Conservation (phyloP, 2,113 vertebrate species). For the Chlamydotis undulata region DNA sequence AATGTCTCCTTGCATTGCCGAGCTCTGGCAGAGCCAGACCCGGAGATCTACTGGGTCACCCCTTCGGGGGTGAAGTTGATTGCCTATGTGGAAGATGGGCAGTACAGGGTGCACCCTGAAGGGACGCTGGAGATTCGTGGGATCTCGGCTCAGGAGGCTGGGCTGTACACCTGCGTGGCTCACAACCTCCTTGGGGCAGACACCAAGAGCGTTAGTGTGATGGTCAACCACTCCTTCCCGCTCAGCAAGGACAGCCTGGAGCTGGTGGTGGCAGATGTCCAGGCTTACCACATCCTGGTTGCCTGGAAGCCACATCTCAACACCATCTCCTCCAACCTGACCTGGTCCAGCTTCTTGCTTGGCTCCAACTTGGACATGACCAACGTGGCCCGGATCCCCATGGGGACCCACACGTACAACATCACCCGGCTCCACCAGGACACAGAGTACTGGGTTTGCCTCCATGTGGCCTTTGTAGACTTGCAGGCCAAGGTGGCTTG, state of each 20-base stretch:
- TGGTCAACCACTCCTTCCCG: conserved; percentile 77
- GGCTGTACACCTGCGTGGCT: conserved; percentile 94
- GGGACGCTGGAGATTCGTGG: conserved; percentile 89
- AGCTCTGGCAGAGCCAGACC: conserved; percentile 91
- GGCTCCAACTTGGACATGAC: conserved; percentile 43
- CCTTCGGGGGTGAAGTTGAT: conserved; percentile 82
- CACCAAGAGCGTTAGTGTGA: conserved; percentile 83
- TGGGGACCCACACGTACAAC: conserved; percentile 88
- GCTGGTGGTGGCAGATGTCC: conserved; percentile 79
- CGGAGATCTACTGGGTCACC: conserved; percentile 94
- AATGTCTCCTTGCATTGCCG: conserved; percentile 86
- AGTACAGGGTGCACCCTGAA: conserved; percentile 82
- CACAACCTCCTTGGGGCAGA: conserved; percentile 93
- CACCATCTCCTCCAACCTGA: conserved; percentile 84
- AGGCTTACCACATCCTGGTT: conserved; percentile 82
- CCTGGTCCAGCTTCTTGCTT: conserved; percentile 80
- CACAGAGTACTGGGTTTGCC: conserved; percentile 89
- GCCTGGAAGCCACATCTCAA: conserved; percentile 85
- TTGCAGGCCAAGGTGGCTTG: conserved; percentile 75
- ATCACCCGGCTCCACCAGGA: conserved; percentile 87
- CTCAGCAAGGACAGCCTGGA: conserved; percentile 48
- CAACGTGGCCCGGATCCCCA: conserved; percentile 82
- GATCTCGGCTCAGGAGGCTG: conserved; percentile 77
- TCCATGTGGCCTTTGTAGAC: conserved; percentile 78
- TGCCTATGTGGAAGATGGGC: conserved; percentile 32